Percentiles rank a stretch among this genome's conserved stretches.
Evolutionary conservation across 1,140 invertebrate species (phyloP).

Genomic region (Linepithema humile): DNA sequence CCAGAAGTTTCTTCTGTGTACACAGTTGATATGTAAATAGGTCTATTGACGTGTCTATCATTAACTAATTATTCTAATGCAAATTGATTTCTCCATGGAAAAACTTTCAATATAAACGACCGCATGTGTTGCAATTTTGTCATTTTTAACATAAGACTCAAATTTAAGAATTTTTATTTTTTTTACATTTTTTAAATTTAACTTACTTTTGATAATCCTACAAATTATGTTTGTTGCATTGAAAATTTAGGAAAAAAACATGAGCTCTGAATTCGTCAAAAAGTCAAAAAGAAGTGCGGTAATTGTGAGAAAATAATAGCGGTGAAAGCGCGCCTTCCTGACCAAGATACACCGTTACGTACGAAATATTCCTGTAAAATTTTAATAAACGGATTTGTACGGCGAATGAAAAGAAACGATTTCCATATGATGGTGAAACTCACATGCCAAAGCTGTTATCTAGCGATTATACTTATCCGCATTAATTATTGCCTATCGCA

Average conservation of each 20-base stretch:
- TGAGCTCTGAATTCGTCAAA: neutral
- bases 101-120: neutral
- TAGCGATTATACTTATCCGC: neutral
- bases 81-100: neutral
- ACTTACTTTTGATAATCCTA: neutral
- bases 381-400: conserved; percentile 4
- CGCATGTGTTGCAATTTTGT: neutral
- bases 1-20: neutral
- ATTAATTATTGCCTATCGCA: neutral
- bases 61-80: neutral
- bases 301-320: neutral
- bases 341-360: neutral
- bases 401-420: neutral
- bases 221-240: neutral
- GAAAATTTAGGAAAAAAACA: neutral
- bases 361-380: neutral
- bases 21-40: neutral
- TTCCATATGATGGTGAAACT: neutral
- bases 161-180: neutral
- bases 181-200: neutral
- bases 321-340: neutral
- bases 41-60: neutral
- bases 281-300: neutral
- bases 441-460: neutral
- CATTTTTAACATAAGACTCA: neutral